phyloP scores from a whole-genome alignment of 2,113 vertebrate species.

The Nettapus auritus region DNA sequence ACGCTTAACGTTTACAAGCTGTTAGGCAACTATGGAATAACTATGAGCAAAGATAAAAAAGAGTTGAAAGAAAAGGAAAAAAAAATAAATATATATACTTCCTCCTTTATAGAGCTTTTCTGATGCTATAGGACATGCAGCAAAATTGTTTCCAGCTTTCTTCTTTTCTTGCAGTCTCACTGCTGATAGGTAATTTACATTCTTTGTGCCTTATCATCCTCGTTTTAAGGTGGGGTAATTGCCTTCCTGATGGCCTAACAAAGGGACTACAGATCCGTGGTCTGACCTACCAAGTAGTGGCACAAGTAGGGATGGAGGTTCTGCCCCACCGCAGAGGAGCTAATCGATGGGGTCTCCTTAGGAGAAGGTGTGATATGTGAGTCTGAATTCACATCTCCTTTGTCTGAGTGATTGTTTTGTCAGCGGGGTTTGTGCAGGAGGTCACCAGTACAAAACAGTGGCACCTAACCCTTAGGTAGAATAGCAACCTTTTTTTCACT shows the following conservation, averaged over 20 bases:
- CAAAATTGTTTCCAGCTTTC: background rate
- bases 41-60: background rate
- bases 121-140: background rate
- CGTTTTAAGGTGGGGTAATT: background rate
- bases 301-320: background rate
- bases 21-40: background rate
- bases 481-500: background rate
- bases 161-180: background rate
- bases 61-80: background rate
- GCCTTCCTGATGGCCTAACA: background rate
- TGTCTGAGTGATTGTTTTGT: background rate
- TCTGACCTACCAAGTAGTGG: background rate
- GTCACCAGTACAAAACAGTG: background rate
- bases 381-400: background rate
- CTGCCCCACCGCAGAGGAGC: background rate
- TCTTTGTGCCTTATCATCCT: background rate
- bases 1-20: background rate
- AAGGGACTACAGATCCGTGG: background rate
- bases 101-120: too few species aligned
- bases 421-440: background rate
- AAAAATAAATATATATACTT: too few species aligned
- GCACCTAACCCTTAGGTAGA: background rate
- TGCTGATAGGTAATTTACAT: background rate
- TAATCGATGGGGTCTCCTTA: background rate
- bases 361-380: background rate